Conservation (phyloP, 1,140 invertebrate species). For the Listronotus bonariensis region DNA sequence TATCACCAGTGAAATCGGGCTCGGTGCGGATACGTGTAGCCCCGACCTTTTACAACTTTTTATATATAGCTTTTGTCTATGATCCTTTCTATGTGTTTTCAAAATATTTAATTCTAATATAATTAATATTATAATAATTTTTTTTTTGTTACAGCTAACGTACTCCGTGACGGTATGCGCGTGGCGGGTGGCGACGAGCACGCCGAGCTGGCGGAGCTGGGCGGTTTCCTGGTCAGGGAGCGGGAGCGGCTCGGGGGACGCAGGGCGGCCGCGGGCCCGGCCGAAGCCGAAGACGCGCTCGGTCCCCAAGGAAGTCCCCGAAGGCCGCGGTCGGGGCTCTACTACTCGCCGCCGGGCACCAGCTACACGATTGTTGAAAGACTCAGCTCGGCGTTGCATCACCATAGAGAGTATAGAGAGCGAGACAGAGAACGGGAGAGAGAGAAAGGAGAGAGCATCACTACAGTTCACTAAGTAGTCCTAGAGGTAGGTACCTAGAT, state of each 20-base stretch:
- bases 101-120: no score
- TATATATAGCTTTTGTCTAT: no score
- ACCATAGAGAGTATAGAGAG: constrained; percentile 58
- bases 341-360: constrained; percentile 73
- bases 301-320: constrained; percentile 52
- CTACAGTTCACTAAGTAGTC: constrained; percentile 56
- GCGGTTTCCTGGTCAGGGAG: constrained; percentile 56
- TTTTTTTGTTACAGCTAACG: constrained; percentile 46
- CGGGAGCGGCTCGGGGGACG: constrained; percentile 54
- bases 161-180: constrained; percentile 57
- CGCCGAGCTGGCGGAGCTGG: constrained; percentile 60
- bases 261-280: constrained; percentile 52
- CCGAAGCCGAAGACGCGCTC: constrained; percentile 56
- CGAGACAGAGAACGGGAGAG: constrained; percentile 43
- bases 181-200: constrained; percentile 61
- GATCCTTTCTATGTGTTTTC: no score
- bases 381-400: constrained; percentile 73
- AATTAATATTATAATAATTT: constrained; percentile 2
- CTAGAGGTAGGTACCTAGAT: constrained; percentile 55
- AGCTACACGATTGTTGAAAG: constrained; percentile 85
- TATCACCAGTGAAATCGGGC: no score
- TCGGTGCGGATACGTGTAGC: no score
- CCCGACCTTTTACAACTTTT: not conserved
- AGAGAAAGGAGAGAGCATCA: constrained; percentile 54
- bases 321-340: constrained; percentile 63